These are phyloP conservation scores for Esox lucius DNA, from an alignment of 2,797 vertebrate genomes.

Conservation along the genomic window DNA sequence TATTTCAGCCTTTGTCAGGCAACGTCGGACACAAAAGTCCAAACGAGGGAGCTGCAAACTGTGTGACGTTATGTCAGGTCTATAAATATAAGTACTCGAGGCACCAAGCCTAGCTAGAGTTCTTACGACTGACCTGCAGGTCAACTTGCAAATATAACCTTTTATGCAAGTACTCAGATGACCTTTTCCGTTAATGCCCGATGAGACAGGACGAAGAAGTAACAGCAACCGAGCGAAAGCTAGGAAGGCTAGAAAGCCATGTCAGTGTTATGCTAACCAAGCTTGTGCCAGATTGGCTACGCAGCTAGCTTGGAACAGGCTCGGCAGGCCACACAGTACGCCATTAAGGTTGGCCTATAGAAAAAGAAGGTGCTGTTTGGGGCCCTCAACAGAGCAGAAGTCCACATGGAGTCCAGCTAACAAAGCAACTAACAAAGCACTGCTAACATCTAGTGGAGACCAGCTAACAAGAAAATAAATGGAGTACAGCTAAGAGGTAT, in stretches of 20 bases:
- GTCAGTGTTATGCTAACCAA: constrained; percentile 46
- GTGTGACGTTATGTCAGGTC: no score
- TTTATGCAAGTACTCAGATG: constrained; percentile 59
- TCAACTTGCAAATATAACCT: constrained; percentile 26
- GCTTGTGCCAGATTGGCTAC: constrained; percentile 31
- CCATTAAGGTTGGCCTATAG: constrained; percentile 15
- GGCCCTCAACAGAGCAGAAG: neutral
- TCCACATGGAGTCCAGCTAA: constrained; percentile 53
- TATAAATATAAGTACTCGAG: constrained; percentile 46
- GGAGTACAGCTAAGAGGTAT: neutral
- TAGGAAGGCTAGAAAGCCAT: neutral
- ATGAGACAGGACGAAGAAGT: neutral
- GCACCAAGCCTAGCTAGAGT: constrained; percentile 41
- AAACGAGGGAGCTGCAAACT: no score
- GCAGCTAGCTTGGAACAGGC: constrained; percentile 44
- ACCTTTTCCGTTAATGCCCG: constrained; percentile 46
- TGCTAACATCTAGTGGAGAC: no score
- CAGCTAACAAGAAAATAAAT: no score
- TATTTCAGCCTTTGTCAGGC: no score
- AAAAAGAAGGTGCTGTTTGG: neutral
- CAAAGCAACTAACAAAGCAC: constrained; percentile 7
- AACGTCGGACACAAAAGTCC: no score
- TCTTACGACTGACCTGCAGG: constrained; percentile 36
- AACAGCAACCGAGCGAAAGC: constrained; percentile 32
- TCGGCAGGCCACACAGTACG: constrained; percentile 39